Conservation (phyloP, 2,113 vertebrate species). For the Rostratula benghalensis region DNA sequence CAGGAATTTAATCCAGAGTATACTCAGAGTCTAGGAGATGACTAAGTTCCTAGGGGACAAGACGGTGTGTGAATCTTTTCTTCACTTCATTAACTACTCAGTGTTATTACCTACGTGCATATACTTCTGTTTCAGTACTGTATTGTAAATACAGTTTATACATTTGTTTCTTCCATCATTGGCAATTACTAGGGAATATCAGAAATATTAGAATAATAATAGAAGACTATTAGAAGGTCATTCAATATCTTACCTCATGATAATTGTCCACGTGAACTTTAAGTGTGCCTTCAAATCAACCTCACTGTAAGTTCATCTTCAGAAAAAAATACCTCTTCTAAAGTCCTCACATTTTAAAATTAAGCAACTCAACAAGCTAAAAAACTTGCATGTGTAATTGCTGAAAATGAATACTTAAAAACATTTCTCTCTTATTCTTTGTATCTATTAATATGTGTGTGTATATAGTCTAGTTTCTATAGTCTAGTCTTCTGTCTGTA, state of each 20-base stretch:
- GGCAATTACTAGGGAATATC: not conserved
- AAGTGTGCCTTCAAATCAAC: not conserved
- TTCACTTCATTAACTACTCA: not conserved
- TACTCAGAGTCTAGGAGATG: not conserved
- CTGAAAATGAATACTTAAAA: not conserved
- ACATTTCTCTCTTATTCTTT: not conserved
- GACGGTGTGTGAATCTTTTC: not conserved
- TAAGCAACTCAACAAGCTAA: not conserved
- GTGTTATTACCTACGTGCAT: not conserved
- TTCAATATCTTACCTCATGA: not conserved
- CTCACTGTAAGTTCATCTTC: not conserved
- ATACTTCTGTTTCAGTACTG: not conserved
- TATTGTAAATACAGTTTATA: not conserved
- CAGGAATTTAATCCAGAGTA: not conserved
- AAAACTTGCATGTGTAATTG: fast-evolving
- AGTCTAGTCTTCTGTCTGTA: not conserved
- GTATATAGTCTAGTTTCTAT: not conserved
- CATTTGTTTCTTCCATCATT: not conserved
- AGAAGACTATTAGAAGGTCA: not conserved
- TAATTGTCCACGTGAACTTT: not conserved
- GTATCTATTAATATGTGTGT: not conserved
- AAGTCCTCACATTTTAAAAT: not conserved
- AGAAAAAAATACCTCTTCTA: not conserved
- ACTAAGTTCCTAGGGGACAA: not conserved
- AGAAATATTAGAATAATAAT: not conserved